These are phyloP conservation scores for Malaclemys terrapin DNA, from an alignment of 2,113 vertebrate genomes.

Conservation along the genomic window DNA sequence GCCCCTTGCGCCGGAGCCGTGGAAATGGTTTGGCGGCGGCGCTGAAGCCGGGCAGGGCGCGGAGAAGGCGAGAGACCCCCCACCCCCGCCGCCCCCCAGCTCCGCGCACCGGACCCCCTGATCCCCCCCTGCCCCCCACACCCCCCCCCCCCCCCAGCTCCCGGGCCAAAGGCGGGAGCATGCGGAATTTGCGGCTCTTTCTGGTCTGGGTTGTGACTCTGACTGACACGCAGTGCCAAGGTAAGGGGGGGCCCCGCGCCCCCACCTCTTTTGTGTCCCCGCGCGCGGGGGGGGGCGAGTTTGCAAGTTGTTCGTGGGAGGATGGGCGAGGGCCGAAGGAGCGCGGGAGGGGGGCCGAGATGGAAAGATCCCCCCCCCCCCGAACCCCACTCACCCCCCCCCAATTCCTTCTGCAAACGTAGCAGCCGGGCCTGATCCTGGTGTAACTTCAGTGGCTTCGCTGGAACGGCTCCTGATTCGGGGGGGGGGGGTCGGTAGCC, in stretches of 20 bases:
- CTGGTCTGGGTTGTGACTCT: conserved; percentile 74
- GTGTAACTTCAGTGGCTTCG: too few relatives aligned
- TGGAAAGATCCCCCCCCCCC: background rate
- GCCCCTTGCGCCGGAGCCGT: background rate
- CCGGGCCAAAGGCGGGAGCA: background rate
- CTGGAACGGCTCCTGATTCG: too few relatives aligned
- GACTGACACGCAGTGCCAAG: conserved; percentile 72
- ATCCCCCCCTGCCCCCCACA: background rate
- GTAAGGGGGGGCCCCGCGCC: conserved; percentile 15
- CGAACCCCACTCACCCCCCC: too few relatives aligned
- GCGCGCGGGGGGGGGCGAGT: background rate
- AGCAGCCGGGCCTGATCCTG: too few relatives aligned
- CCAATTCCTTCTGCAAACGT: too few relatives aligned
- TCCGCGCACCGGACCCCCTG: background rate
- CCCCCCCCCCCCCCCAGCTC: too few relatives aligned
- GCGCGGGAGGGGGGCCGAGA: background rate
- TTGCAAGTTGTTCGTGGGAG: background rate
- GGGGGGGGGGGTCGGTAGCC: too few relatives aligned
- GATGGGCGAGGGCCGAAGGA: too few relatives aligned
- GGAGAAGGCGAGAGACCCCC: background rate
- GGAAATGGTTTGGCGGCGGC: background rate
- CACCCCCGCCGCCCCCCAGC: background rate
- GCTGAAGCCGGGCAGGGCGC: background rate
- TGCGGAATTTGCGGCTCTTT: conserved; percentile 66
- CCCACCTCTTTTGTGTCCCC: background rate